phyloP scores from a whole-genome alignment of 2,797 vertebrate genomes.

The Notamacropus eugenii region DNA sequence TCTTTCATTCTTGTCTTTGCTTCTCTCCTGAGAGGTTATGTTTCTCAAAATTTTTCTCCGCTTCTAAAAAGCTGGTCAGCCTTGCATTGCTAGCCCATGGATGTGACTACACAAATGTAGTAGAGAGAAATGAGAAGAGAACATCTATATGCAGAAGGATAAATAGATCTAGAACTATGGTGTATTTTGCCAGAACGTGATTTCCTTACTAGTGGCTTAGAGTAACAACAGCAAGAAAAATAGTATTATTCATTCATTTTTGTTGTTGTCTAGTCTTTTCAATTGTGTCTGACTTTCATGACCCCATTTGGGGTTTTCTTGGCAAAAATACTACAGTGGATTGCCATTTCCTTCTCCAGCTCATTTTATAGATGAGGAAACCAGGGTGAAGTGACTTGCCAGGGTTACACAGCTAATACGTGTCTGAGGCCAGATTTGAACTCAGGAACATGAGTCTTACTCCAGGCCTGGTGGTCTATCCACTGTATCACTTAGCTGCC shows the following conservation, averaged over 20 bases:
- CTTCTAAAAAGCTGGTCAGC: background rate
- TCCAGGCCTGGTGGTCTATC: background rate
- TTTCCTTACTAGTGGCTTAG: background rate
- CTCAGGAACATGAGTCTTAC: background rate
- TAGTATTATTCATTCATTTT: background rate
- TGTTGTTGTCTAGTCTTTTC: background rate
- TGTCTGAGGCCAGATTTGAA: background rate
- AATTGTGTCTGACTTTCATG: background rate
- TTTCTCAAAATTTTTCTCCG: background rate
- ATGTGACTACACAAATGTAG: background rate
- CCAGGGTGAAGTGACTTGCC: background rate
- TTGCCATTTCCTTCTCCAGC: background rate
- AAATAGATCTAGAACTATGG: background rate
- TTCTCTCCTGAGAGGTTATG: background rate
- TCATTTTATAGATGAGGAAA: background rate
- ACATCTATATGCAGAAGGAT: background rate
- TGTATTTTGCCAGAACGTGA: background rate
- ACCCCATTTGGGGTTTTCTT: background rate
- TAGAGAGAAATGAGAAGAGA: background rate
- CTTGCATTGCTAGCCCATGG: background rate
- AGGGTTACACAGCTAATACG: background rate
- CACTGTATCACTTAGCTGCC: background rate
- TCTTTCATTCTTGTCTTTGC: background rate
- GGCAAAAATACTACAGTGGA: background rate
- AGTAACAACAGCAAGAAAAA: background rate